These are phyloP conservation scores for Caranx ignobilis DNA, from an alignment of 2,113 vertebrate species.

Conservation along the genomic window DNA sequence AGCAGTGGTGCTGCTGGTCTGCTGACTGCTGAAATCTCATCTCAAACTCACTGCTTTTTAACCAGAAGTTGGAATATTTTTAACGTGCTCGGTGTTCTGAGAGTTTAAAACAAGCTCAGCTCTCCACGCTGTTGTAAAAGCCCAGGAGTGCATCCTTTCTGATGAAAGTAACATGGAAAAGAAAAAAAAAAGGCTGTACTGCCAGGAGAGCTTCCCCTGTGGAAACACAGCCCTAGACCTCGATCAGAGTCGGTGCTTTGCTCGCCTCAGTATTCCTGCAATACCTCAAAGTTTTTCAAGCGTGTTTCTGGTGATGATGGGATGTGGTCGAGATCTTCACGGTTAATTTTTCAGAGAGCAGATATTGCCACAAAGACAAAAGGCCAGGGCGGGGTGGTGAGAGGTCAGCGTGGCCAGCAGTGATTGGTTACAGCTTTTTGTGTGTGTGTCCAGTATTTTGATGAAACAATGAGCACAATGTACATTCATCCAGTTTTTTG, in stretches of 20 bases:
- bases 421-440: slow-evolving; percentile 32
- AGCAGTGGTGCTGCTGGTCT: slow-evolving; percentile 22
- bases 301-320: neutral
- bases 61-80: slow-evolving; percentile 45
- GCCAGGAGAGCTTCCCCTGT: slow-evolving; percentile 16
- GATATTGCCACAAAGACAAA: neutral
- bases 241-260: slow-evolving; percentile 6
- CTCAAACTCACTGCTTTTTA: slow-evolving; percentile 23
- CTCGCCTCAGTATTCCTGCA: neutral
- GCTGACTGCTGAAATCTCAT: slow-evolving; percentile 38
- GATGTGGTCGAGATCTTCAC: neutral
- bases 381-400: neutral
- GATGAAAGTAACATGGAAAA: slow-evolving; percentile 27
- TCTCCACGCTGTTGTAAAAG: slow-evolving; percentile 33
- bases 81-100: slow-evolving; percentile 35
- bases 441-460: slow-evolving; percentile 51
- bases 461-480: slow-evolving; percentile 46
- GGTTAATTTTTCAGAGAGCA: slow-evolving; percentile 3
- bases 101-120: slow-evolving; percentile 36
- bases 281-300: neutral
- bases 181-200: neutral
- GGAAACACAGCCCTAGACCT: slow-evolving; percentile 39
- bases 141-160: slow-evolving; percentile 33
- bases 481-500: slow-evolving; percentile 40
- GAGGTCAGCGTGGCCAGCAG: slow-evolving; percentile 15